phyloP scores from a whole-genome alignment of 1,140 invertebrate species.

The Pemphigus obesinymphae region DNA sequence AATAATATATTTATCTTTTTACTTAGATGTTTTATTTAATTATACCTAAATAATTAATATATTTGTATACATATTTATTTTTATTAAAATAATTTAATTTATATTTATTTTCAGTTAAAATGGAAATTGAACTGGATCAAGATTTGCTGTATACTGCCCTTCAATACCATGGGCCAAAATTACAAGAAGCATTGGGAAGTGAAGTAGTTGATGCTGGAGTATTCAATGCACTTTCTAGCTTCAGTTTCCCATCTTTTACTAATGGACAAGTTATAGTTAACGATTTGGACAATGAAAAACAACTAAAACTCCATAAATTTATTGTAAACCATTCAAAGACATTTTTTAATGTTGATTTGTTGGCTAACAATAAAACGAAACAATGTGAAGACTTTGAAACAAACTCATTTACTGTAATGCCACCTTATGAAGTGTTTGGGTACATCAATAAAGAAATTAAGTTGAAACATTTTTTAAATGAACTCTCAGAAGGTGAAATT shows the following conservation, averaged over 20 bases:
- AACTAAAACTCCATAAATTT: slow-evolving; percentile 17
- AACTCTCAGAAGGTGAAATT: slow-evolving; percentile 63
- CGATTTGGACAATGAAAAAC: slow-evolving; percentile 32
- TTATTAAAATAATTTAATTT: background rate
- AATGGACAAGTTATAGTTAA: slow-evolving; percentile 4
- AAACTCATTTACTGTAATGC: slow-evolving; percentile 77
- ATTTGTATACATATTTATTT: background rate
- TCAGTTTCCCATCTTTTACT: slow-evolving; percentile 17
- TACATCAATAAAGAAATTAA: slow-evolving; percentile 65
- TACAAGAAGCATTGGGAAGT: slow-evolving; percentile 25
- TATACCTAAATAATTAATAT: too few species aligned
- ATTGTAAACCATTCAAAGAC: slow-evolving; percentile 28
- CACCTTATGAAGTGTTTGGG: slow-evolving; percentile 77
- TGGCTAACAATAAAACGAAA: slow-evolving; percentile 9
- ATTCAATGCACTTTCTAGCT: slow-evolving; percentile 3
- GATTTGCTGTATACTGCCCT: slow-evolving; percentile 16
- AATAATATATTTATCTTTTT: background rate
- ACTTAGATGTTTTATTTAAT: background rate
- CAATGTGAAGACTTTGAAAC: slow-evolving; percentile 46
- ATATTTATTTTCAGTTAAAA: slow-evolving; percentile 33
- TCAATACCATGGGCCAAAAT: slow-evolving; percentile 22
- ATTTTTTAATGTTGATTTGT: slow-evolving; percentile 32
- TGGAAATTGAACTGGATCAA: slow-evolving; percentile 26
- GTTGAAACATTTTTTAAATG: slow-evolving; percentile 56
- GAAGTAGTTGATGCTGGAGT: background rate